Percentiles rank a stretch among this genome's conserved stretches.
These are phyloP conservation scores for Leucozona laternaria DNA, from an alignment of 2,888 invertebrate species.

Conservation along the genomic window DNA sequence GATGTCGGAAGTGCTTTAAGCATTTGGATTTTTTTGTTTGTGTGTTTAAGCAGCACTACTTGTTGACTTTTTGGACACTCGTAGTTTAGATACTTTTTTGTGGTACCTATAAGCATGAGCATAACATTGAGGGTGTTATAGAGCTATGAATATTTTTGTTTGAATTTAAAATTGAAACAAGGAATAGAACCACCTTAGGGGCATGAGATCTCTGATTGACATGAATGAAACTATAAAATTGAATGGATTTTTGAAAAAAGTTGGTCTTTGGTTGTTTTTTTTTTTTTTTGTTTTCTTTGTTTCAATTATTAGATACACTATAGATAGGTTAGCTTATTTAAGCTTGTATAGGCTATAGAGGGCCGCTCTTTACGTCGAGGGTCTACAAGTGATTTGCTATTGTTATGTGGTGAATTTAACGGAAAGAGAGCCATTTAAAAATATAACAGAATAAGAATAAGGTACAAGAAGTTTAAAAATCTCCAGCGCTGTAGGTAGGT, in stretches of 20 bases:
- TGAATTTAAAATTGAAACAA: background rate
- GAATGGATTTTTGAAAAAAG: background rate
- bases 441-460: too few species aligned
- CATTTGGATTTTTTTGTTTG: conserved; percentile 16
- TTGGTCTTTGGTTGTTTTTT: background rate
- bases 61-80: conserved; percentile 50
- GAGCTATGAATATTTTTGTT: conserved; percentile 8
- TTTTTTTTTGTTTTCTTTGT: too few species aligned
- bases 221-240: background rate
- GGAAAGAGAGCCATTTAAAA: too few species aligned
- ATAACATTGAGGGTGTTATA: background rate
- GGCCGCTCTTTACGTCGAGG: too few species aligned
- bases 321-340: too few species aligned
- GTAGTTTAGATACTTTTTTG: conserved; percentile 14
- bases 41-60: conserved; percentile 41
- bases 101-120: background rate
- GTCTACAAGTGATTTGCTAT: too few species aligned
- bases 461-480: too few species aligned
- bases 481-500: too few species aligned
- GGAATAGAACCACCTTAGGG: background rate
- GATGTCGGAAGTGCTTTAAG: conserved; percentile 48
- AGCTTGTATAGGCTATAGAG: too few species aligned
- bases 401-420: too few species aligned
- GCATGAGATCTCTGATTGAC: background rate
- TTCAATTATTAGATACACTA: too few species aligned